Percentiles rank a stretch among this genome's conserved stretches.
phyloP scores from a whole-genome alignment of 2,113 vertebrate genomes.

The Hirundichthys speculiger region DNA sequence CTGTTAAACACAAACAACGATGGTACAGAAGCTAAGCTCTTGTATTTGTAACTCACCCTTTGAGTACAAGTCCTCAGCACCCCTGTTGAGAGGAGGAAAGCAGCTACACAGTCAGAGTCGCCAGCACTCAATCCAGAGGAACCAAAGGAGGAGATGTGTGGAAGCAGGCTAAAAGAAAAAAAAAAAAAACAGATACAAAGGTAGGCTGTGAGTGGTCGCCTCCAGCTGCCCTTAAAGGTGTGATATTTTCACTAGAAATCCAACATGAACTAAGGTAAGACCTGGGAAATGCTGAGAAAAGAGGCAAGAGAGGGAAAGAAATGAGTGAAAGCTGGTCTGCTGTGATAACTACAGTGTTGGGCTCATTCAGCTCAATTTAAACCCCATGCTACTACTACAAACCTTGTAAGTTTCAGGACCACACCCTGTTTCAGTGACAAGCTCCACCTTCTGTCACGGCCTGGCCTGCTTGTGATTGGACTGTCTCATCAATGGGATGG shows the following conservation, averaged over 20 bases:
- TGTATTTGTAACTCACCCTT: conserved; percentile 60
- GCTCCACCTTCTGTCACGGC: conserved; percentile 63
- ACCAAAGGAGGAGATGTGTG: conserved; percentile 25
- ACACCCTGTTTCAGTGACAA: conserved; percentile 76
- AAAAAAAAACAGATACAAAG: conserved; percentile 13
- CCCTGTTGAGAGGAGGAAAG: conserved; percentile 21
- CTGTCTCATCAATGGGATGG: conserved; percentile 44
- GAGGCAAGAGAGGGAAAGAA: background rate
- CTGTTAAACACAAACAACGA: background rate
- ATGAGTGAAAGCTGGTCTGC: conserved; percentile 17
- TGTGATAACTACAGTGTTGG: conserved; percentile 33
- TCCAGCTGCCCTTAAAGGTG: conserved; percentile 25
- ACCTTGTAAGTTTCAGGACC: conserved; percentile 72
- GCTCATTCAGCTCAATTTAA: conserved; percentile 71
- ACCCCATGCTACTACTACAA: conserved; percentile 52
- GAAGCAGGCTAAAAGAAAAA: conserved; percentile 9
- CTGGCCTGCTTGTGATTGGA: conserved; percentile 64
- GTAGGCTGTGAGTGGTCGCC: conserved; percentile 7
- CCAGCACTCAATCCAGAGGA: conserved; percentile 28
- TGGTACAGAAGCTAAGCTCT: background rate
- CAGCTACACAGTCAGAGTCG: conserved; percentile 32
- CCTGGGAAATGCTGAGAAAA: background rate
- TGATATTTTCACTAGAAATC: conserved; percentile 1
- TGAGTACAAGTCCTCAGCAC: conserved; percentile 38
- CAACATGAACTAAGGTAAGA: conserved; percentile 8